phyloP scores from a whole-genome alignment of 1,140 invertebrate genomes.

The Drosophila ironensis region DNA sequence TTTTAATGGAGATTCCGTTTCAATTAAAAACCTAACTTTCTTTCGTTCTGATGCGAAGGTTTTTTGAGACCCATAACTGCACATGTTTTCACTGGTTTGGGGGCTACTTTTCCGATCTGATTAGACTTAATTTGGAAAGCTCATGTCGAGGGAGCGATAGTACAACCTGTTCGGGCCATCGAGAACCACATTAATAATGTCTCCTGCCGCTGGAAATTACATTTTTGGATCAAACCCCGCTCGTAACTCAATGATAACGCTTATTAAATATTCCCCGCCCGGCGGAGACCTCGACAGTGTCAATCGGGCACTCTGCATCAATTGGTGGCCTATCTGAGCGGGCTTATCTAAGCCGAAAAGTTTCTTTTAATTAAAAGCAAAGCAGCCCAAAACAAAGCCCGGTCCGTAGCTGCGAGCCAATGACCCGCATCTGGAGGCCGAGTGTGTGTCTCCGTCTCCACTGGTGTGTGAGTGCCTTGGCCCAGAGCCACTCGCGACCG shows the following conservation, averaged over 20 bases:
- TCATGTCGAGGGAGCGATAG: conserved; percentile 49
- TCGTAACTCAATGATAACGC: conserved; percentile 73
- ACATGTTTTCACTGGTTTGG: conserved; percentile 23
- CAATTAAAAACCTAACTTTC: not conserved
- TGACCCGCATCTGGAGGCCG: conserved; percentile 59
- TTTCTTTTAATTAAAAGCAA: conserved; percentile 81
- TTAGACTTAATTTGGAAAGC: conserved; percentile 63
- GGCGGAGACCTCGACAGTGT: conserved; percentile 57
- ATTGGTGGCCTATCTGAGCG: conserved; percentile 51
- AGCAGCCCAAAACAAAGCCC: conserved; percentile 51
- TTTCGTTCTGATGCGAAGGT: too few relatives aligned
- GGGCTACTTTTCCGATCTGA: not conserved
- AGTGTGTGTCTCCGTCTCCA: too few relatives aligned
- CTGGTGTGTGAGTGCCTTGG: too few relatives aligned
- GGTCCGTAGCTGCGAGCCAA: conserved; percentile 48
- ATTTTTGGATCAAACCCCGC: conserved; percentile 38
- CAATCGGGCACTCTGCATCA: conserved; percentile 38
- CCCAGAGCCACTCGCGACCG: conserved; percentile 17
- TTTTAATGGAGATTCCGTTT: not conserved
- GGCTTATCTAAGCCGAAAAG: conserved; percentile 70
- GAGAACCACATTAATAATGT: conserved; percentile 73
- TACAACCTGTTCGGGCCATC: conserved; percentile 69
- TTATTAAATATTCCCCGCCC: conserved; percentile 54
- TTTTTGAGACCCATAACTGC: conserved; percentile 15
- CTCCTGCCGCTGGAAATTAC: conserved; percentile 43